Evolutionary conservation across 2,113 vertebrate species (phyloP), one percentile per base, ranked within the genome.

Genomic region (Spea multiplicata): DNA sequence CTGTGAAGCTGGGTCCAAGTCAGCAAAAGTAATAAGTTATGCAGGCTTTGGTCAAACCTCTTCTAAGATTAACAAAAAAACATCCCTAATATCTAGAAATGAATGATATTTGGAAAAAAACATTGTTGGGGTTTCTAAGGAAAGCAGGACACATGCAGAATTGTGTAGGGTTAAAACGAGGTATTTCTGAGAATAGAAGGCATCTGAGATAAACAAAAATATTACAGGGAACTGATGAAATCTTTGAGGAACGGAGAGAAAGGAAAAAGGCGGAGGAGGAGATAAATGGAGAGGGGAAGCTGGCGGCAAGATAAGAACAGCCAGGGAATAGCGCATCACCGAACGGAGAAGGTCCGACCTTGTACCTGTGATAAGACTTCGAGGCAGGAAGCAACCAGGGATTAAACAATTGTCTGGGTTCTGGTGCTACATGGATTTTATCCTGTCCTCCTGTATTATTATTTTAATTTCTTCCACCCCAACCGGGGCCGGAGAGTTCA

Each of bases 341-440:
- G 45, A 80, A 74, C 45, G 12, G 16, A 80, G 46, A 80, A 74
- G 71, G 62, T 74, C 78, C 71, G 71, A 80, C 78, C 78, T 80
- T 80, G 78, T 80, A 74, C 78, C 78, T 74, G 65, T 16, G 78
- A 80, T 80, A 80, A 80, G 78, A 80, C 62, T 80, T 62, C 67
- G 70, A 64, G 61, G 71, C 53, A 61, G 71, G 73, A 72, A 74
- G 71, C 78, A 49, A 68, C 71, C 65, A 5, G 78, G 78, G 78
- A 80, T 61, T 80, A 80, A 68, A 62, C 46, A 64, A 80, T 80
- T 80, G 78, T 80, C 71, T 80, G 78, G 45, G 44, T 57, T 80
- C 50, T 80, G 78, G 61, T 66, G n/a, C 64, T 73, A 80, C 78
- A 80, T 53, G 14, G 65, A 59, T 73, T 74, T 80, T 74, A 74